Evolutionary conservation across 2,113 vertebrate species (phyloP), one percentile per base, ranked within the genome.

Genomic region (Ahaetulla prasina): DNA sequence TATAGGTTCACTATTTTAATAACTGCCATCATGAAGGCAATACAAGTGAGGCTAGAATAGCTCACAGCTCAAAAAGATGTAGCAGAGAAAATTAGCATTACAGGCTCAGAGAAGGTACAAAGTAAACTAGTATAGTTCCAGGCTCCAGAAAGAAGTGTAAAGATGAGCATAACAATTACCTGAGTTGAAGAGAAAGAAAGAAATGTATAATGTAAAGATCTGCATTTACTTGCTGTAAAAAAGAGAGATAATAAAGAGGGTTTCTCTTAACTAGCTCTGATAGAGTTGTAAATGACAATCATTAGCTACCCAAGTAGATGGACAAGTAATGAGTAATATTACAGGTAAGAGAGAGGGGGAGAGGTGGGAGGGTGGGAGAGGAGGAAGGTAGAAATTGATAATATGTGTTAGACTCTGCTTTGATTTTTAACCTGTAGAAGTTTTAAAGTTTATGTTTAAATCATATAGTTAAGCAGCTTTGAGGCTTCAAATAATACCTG

Each of bases 61-160:
- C 43, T 92, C 57, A 86, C 22, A 88, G 94, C 92, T 88, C 53
- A 84, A 4, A 85, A 60, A 95, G 93, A 93, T 88, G 92, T 57
- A 91, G 39, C 18, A 88, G 45, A 54, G 93, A 95, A 90, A 57
- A 97, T 96, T 95, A 95, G 87, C 53, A 91, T 95, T 93, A 95
- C 85, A 95, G 96, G 88, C 89, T 92, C 93, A 92, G 90, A 96
- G 53, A 45, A 95, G 93, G 90, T 91, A 95, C 93, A 96, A 88
- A 94, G 95, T 95, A 96, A 97, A 95, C 91, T 89, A 94, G 94
- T 93, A 93, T 89, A 94, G 91, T 87, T 94, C 84, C 89, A 93
- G 93, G 45, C 63, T 84, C 9, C 43, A 49, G 94, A 96, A 95
- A 96, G 92, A 95, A 88, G 94, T 68, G 93, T 92, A 93, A 95